Percentiles rank a stretch among this genome's conserved stretches.
Evolutionary conservation across 37 sponge, comb jelly and placozoan species (phyloP).

Genomic region (Cladorhizidae sp.): DNA sequence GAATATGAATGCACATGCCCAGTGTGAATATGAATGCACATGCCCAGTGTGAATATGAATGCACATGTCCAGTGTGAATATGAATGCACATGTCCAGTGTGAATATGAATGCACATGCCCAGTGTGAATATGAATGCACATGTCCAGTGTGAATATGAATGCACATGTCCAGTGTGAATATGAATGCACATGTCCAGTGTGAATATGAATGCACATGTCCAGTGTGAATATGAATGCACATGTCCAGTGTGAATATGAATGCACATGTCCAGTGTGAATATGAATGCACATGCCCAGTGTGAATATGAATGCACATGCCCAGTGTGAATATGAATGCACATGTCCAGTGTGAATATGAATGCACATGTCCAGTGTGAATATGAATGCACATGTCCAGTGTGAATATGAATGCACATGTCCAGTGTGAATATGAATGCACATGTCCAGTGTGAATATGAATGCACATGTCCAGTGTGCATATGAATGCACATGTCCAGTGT

Average conservation of each 20-base stretch:
- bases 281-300: neutral
- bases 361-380: neutral
- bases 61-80: neutral
- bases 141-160: neutral
- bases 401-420: neutral
- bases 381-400: neutral
- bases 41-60: neutral
- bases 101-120: neutral
- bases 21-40: neutral
- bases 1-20: neutral
- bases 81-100: neutral
- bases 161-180: neutral
- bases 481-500: neutral
- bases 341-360: neutral
- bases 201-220: neutral
- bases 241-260: neutral
- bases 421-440: neutral
- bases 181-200: neutral
- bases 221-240: neutral
- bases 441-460: neutral
- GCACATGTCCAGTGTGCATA: neutral
- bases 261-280: neutral
- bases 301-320: neutral
- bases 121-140: neutral
- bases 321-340: neutral